A percentile compares a stretch with the other conserved stretches of the same genome.
Conservation (phyloP, 2,113 vertebrate genomes). For the Rhizomys pruinosus region DNA sequence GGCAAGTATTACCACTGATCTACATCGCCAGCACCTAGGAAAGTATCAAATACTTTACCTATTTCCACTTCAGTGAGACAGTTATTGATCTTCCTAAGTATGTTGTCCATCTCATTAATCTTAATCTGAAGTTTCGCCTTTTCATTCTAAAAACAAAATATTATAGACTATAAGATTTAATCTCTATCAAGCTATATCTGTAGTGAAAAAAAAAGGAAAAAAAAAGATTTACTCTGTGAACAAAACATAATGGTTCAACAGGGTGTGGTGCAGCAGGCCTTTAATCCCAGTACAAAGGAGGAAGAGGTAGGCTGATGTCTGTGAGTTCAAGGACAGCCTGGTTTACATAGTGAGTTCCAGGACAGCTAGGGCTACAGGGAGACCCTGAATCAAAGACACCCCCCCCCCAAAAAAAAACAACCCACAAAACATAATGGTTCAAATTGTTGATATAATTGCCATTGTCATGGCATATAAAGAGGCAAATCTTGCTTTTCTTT, state of each 20-base stretch:
- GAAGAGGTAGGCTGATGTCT: too few species aligned
- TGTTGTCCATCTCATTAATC: constrained; percentile 76
- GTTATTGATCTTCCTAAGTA: constrained; percentile 82
- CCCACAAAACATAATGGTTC: background rate
- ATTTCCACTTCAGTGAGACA: constrained; percentile 78
- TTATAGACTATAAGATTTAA: constrained; percentile 54
- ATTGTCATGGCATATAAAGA: background rate
- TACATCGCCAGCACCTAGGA: background rate
- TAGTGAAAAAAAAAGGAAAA: too few species aligned
- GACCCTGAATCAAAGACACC: too few species aligned
- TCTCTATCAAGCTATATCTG: too few species aligned
- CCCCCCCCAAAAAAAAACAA: too few species aligned
- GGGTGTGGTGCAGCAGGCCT: too few species aligned
- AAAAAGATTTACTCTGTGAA: constrained; percentile 48
- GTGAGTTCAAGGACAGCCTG: too few species aligned
- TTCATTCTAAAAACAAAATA: constrained; percentile 82
- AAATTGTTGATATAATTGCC: constrained; percentile 20
- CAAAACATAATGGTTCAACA: background rate
- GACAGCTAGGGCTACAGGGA: too few species aligned
- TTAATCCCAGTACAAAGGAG: too few species aligned
- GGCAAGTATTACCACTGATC: background rate
- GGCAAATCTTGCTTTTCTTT: background rate
- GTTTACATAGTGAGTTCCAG: too few species aligned
- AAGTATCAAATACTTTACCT: constrained; percentile 78
- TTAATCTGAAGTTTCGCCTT: constrained; percentile 81